Conservation (phyloP, 2,888 invertebrate species). For the Julus scandinavius region DNA sequence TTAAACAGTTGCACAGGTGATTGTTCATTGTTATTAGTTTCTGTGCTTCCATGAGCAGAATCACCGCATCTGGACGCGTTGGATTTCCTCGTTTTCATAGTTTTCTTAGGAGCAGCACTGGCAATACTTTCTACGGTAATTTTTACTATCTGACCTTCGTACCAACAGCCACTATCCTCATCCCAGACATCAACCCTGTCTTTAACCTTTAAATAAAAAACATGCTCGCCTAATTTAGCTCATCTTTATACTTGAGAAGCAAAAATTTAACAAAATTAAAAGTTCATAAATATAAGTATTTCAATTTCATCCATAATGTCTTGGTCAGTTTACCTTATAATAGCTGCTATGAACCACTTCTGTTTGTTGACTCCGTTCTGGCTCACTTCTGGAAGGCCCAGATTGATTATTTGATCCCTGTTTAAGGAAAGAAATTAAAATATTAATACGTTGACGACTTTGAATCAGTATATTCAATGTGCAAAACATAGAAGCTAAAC, state of each 20-base stretch:
- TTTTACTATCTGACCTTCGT: slow-evolving; percentile 69
- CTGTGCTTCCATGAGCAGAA: not conserved
- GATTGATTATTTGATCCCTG: not conserved
- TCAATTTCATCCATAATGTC: not conserved
- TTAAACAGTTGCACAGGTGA: not conserved
- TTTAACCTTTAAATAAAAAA: slow-evolving; percentile 66
- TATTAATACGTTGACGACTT: not conserved
- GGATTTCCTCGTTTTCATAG: not conserved
- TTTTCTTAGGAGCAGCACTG: not conserved
- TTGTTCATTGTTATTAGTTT: slow-evolving; percentile 46
- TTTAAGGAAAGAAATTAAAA: not conserved
- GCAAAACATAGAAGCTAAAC: not conserved
- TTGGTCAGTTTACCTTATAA: slow-evolving; percentile 44
- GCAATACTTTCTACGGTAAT: not conserved
- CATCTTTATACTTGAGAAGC: not conserved
- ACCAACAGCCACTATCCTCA: slow-evolving; percentile 76
- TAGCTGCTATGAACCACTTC: slow-evolving; percentile 37
- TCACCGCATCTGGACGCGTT: not conserved
- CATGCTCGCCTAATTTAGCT: not conserved
- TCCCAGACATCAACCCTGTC: slow-evolving; percentile 77
- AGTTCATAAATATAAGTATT: not conserved
- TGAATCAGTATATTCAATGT: too few species aligned
- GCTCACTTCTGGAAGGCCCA: not conserved
- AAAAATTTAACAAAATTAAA: too few species aligned
- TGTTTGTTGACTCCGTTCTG: not conserved